phyloP scores from a whole-genome alignment of 2,888 invertebrate genomes.

The Scaptomyza tumidula region DNA sequence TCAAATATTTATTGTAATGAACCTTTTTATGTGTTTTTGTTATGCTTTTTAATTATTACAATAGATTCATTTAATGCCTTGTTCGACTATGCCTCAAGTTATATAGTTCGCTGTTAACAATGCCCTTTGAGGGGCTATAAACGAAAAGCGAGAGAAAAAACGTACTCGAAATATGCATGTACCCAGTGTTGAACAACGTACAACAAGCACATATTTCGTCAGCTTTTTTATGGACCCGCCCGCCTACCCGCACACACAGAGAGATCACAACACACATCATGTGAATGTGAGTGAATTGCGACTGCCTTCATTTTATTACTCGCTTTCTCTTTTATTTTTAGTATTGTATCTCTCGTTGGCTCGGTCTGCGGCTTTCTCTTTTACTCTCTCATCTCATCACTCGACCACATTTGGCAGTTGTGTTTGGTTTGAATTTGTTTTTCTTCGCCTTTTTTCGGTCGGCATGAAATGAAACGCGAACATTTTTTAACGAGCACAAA shows the following conservation, averaged over 20 bases:
- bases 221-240: conserved; percentile 52
- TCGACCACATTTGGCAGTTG: conserved; percentile 70
- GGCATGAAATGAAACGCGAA: conserved; percentile 75
- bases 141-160: conserved; percentile 34
- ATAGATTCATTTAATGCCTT: background rate
- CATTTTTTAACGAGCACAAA: conserved; percentile 77
- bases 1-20: no score
- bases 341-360: background rate
- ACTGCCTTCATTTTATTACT: conserved; percentile 10
- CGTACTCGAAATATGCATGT: conserved; percentile 39
- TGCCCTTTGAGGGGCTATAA: conserved; percentile 33
- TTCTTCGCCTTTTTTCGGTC: conserved; percentile 57
- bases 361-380: background rate
- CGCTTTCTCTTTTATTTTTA: background rate
- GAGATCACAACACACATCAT: conserved; percentile 55
- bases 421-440: conserved; percentile 34
- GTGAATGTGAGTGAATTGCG: conserved; percentile 43
- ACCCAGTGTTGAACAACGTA: conserved; percentile 42
- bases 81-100: conserved; percentile 16
- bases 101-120: conserved; percentile 9
- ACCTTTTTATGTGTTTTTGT: no score
- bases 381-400: conserved; percentile 20
- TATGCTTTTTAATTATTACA: no score
- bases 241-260: conserved; percentile 17
- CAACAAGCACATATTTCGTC: conserved; percentile 59